Evolutionary conservation across 2,797 vertebrate genomes (phyloP), one percentile per base, ranked within the genome.

Genomic region (Clarias laeviceps): DNA sequence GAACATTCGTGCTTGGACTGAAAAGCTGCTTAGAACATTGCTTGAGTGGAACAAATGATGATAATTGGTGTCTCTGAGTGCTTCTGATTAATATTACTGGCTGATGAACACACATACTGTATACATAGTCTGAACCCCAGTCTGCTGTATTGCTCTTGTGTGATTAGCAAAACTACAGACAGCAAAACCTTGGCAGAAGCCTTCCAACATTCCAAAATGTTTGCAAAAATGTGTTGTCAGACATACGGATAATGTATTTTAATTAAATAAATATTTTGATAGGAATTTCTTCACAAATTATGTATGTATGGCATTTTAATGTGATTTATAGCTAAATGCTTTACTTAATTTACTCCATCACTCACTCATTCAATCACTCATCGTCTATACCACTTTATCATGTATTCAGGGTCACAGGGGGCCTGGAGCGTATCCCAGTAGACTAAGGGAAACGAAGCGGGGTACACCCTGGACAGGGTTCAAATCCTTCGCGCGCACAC

Each of bases 51-150:
- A 40, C 24, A 87, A 89, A 88, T 85, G 64, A 83, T 74, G 78
- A 84, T 89, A 89, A 89, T 87, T 89, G 73, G 59, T 57, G 54
- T 83, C 72, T 86, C 80, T 81, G 85, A 88, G 83, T 79, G 72
- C 40, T 65, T 59, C 78, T 82, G 80, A 89, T 89, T 89, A 86
- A 85, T 83, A 70, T 54, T 88, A 83, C 62, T 83, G 76, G 84
- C 74, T 87, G 84, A 85, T 85, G 54, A 57, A 77, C 73, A 77
- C 73, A 32, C 15, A 74, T n/a, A 50, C 45, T 50, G 11, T 50
- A 50, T 34, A 57, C 57, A 76, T 20, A 1, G 24, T 50, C 40
- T 50, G 40, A 73, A 54, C 45, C 18, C 54, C 29, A 77, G 27
- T 18, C 45, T 50, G 45, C 45, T 9, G 45, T 45, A 45, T 45